Base-by-base conservation (phyloP, 2,113 vertebrate species). In the Mola mola region DNA sequence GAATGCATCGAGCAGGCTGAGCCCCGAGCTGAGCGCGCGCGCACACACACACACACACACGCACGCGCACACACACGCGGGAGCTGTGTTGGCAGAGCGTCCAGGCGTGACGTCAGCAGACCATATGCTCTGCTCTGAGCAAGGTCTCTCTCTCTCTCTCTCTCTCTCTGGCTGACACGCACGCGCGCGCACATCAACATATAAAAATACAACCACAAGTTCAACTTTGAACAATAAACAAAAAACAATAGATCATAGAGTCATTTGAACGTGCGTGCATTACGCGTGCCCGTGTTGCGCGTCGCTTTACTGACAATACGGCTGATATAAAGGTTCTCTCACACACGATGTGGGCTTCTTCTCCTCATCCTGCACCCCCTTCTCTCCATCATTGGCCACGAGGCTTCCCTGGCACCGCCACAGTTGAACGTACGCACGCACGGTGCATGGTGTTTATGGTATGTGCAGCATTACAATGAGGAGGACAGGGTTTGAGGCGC, bases 41-140 rank as follows among this genome's bases (percentile, higher is more conserved):
- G 34, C 24, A 4, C 60, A 4, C 19, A 12, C 4, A 8, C 15
- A 12, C 47, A 10, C 8, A 1, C n/a, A 36, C 8, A 17, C 13
- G 15, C 37, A n/a, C 43, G 25, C 20, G 5, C 24, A 21, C 25
- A 24, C 19, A 46, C 36, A 49, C 49, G 9, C 5, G 11, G 8
- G 21, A 44, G 6, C 8, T 6, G 4, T 4, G 72, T 26, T 43
- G 37, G 49, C 57, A 22, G 31, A 57, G 51, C 42, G 72, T 40
- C 44, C 20, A n/a, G 47, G 4, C 13, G 67, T 84, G 62, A 89
- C 85, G 81, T 87, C 83, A 89, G 50, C 6, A 41, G 47, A 63
- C 76, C 57, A 79, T 85, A 85, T 70, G 75, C 20, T 44, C 48
- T 16, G 24, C 11, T n/a, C 64, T n/a, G n/a, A n/a, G n/a, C n/a